A percentile compares a stretch with the other conserved stretches of the same genome.
Evolutionary conservation across 2,797 vertebrate genomes (phyloP).

Genomic region (Echeneis naucrates): DNA sequence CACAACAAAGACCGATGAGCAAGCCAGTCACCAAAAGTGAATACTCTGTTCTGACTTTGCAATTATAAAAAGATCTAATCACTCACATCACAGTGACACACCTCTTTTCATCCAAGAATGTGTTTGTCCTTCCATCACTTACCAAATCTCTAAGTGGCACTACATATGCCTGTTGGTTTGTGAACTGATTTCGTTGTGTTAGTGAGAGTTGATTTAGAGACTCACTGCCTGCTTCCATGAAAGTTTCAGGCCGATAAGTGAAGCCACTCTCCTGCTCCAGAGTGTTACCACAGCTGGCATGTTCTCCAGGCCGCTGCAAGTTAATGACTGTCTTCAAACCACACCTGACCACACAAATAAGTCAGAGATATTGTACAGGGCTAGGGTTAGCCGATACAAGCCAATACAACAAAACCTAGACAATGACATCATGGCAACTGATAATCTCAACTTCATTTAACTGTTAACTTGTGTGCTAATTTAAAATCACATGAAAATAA

Average conservation of each 20-base stretch:
- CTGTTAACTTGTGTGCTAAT: neutral
- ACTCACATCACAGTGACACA: neutral
- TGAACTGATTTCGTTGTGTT: neutral
- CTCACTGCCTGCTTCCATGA: conserved; percentile 98
- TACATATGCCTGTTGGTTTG: neutral
- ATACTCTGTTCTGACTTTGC: no score
- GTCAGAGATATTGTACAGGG: neutral
- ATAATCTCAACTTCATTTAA: neutral
- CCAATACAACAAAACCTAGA: neutral
- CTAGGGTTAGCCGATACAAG: no score
- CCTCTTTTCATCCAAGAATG: neutral
- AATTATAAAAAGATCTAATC: neutral
- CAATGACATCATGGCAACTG: neutral
- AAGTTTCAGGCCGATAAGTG: conserved; percentile 94
- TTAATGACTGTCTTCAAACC: conserved; percentile 96
- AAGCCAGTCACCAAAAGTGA: no score
- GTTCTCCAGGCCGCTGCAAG: conserved; percentile 96
- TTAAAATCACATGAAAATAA: neutral
- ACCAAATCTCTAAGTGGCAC: neutral
- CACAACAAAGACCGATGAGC: no score
- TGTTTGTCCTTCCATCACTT: neutral
- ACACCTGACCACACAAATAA: conserved; percentile 81
- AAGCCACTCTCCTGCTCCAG: conserved; percentile 95
- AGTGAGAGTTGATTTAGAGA: conserved; percentile 59
- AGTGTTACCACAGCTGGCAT: conserved; percentile 95